A percentile compares a stretch with the other conserved stretches of the same genome.
Evolutionary conservation across 2,888 invertebrate genomes (phyloP).

Genomic region (Volucella bombylans): DNA sequence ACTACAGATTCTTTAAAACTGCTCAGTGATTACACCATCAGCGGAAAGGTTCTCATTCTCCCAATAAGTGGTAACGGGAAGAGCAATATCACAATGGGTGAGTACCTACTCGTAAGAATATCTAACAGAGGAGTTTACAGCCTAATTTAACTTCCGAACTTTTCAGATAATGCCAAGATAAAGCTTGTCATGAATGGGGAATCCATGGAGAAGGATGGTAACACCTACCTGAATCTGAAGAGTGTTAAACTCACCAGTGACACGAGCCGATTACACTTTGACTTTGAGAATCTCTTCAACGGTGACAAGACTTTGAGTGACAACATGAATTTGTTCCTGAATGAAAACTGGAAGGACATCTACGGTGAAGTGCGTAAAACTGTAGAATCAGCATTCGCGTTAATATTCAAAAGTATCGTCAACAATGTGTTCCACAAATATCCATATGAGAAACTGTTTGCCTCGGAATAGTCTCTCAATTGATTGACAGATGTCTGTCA

Average conservation of each 20-base stretch:
- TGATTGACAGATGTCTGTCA: no score
- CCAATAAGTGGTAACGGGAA: constrained; percentile 79
- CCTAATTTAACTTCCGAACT: not conserved
- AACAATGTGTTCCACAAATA: constrained; percentile 79
- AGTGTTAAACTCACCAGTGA: constrained; percentile 59
- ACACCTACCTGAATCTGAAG: constrained; percentile 72
- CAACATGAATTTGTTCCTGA: constrained; percentile 80
- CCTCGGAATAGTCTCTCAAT: constrained; percentile 37
- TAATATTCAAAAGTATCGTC: constrained; percentile 77
- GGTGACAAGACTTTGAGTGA: constrained; percentile 82
- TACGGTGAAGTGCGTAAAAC: constrained; percentile 78
- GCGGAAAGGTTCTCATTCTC: constrained; percentile 79
- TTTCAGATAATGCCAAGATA: constrained; percentile 69
- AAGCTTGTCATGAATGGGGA: constrained; percentile 65
- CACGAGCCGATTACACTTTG: constrained; percentile 73
- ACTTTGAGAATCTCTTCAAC: constrained; percentile 82
- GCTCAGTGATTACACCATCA: constrained; percentile 77
- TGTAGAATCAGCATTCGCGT: constrained; percentile 78
- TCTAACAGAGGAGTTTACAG: not conserved
- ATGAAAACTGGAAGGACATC: constrained; percentile 81
- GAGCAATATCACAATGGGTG: constrained; percentile 76
- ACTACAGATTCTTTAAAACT: constrained; percentile 37
- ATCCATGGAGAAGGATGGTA: constrained; percentile 67
- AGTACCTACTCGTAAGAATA: constrained; percentile 51
- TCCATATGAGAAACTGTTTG: constrained; percentile 78